Base-by-base conservation (phyloP, 1,140 invertebrate genomes). In the Anthonomus grandis region DNA sequence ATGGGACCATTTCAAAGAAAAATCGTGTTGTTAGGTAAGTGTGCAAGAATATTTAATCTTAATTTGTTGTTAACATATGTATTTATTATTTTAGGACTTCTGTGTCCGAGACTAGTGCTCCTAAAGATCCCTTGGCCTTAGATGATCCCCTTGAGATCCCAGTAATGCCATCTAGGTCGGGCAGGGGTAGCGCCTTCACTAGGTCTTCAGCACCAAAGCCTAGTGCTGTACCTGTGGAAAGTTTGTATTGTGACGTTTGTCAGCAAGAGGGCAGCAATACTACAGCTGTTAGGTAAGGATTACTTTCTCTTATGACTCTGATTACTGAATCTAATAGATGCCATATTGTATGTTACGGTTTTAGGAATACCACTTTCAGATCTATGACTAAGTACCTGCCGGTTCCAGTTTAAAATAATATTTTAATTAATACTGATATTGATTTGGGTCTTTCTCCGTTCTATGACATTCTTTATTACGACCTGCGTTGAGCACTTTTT, bases 281-380 rank as follows among this genome's bases (percentile, higher is more conserved):
- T 58, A 86, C 87, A 75, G 79, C 87, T 59, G 86, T 89, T 34
- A 82, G 82, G 86, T 88, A 67, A 75, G 75, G 5, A 8, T 9
- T 17, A 39, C 9, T 46, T 27, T 45, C 31, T 45, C 19, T 55
- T 9, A 34, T 2, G n/a, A n/a, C n/a, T n/a, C n/a, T n/a, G n/a
- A n/a, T n/a, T n/a, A n/a, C n/a, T n/a, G n/a, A n/a, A n/a, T n/a
- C n/a, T n/a, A n/a, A n/a, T n/a, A n/a, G n/a, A n/a, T n/a, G n/a
- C n/a, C n/a, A n/a, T n/a, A n/a, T n/a, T n/a, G n/a, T n/a, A n/a
- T n/a, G n/a, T n/a, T n/a, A n/a, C n/a, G n/a, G n/a, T n/a, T n/a
- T n/a, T n/a, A n/a, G n/a, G n/a, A n/a, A n/a, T n/a, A n/a, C n/a
- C n/a, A n/a, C n/a, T n/a, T n/a, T n/a, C n/a, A n/a, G n/a, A n/a